Base-by-base conservation (phyloP, 2,888 invertebrate species). In the Unio pictorum region DNA sequence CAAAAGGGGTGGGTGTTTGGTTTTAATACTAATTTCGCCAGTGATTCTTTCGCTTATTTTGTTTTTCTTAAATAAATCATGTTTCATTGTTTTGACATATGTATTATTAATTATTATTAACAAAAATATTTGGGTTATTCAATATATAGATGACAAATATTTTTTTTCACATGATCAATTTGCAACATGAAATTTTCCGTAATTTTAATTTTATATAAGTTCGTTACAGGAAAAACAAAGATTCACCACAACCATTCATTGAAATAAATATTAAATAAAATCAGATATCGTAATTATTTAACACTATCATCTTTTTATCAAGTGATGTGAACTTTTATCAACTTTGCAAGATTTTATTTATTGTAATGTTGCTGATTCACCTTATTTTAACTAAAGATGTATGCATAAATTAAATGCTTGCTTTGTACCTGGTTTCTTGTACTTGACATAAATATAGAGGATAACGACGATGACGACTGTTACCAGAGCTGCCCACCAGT, bases 391-490 rank as follows among this genome's bases (percentile, higher is more conserved):
- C 56, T 28, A 15, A 28, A 64, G 0, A 6, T 64, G 34, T n/a
- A n/a, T 54, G 34, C 45, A 15, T 34, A 8, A 45, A 30, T 62
- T 30, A 18, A 64, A 64, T 54, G 8, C 15, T 23, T 26, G n/a
- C 3, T 15, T 26, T 74, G 66, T 89, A 95, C 95, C 95, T 86
- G 98, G 98, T 87, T 97, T 97, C 64, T 96, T 93, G 86, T 97
- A 96, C 79, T 96, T 94, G n/a, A 99, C 96, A 85, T 97, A 94
- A 81, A 98, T 92, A 90, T 97, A 99, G 28, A 99, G 92, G 0
- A 94, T 94, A 11, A 85, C 85, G 86, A 97, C 95, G 70, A 97
- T 93, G 74, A 94, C 94, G 87, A 97, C 95, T 0, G 97, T 98
- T 78, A 97, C 92, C 20, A 98, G 92, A 0, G 98, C 97, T 75